phyloP scores from a whole-genome alignment of 2,113 vertebrate species.

The Leucoraja erinaceus region DNA sequence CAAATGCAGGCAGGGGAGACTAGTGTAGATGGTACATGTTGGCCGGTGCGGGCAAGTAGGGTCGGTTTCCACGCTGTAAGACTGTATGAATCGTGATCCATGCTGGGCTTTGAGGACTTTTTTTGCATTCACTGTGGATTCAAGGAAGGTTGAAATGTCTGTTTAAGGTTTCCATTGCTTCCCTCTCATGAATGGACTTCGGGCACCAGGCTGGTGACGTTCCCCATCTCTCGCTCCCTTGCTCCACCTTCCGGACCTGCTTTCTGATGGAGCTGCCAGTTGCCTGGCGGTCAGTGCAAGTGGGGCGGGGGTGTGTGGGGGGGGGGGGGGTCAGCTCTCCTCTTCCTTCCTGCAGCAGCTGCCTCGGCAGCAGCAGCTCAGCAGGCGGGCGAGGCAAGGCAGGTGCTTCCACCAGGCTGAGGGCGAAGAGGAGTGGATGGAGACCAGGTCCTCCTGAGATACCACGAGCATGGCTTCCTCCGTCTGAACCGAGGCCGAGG shows the following conservation, averaged over 20 bases:
- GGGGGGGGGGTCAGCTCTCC: not conserved
- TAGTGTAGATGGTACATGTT: no score
- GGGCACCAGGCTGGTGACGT: not conserved
- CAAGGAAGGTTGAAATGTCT: not conserved
- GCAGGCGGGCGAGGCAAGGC: not conserved
- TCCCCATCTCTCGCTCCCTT: not conserved
- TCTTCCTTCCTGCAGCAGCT: not conserved
- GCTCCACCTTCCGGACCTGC: not conserved
- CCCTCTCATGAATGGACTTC: not conserved
- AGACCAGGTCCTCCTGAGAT: not conserved
- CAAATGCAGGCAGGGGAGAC: no score
- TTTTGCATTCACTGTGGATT: not conserved
- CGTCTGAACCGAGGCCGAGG: constrained; percentile 16
- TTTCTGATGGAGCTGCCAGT: no score
- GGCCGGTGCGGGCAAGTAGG: no score
- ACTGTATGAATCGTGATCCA: no score
- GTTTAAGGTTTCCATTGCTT: no score
- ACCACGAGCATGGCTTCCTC: constrained; percentile 32
- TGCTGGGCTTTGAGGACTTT: not conserved
- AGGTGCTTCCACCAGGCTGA: not conserved
- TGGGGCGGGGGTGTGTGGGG: no score
- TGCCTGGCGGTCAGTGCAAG: not conserved
- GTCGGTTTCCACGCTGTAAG: no score
- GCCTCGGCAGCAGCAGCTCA: constrained; percentile 12
- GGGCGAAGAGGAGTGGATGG: not conserved